phyloP scores from a whole-genome alignment of 2,113 vertebrate species.

The Etia nguti region DNA sequence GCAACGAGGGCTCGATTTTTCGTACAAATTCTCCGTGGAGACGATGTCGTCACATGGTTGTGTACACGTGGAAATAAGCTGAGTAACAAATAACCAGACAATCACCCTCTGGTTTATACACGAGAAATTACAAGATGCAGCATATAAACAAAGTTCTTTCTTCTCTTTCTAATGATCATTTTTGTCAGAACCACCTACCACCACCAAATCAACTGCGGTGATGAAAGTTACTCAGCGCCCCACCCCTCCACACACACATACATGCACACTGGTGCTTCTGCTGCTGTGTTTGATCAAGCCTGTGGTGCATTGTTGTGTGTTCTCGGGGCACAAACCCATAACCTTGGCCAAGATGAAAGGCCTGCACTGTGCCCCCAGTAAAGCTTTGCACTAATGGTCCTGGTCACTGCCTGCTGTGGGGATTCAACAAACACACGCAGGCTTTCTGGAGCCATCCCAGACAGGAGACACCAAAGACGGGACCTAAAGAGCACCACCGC shows the following conservation, averaged over 20 bases:
- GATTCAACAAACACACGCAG: slow-evolving; percentile 56
- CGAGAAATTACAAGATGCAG: slow-evolving; percentile 4
- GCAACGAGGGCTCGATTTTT: background rate
- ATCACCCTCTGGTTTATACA: background rate
- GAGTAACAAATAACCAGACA: background rate
- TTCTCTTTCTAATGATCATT: background rate
- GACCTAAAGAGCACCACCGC: background rate
- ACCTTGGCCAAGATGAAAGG: slow-evolving; percentile 68
- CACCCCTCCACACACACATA: background rate
- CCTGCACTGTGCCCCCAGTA: slow-evolving; percentile 40
- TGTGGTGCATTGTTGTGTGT: slow-evolving; percentile 43
- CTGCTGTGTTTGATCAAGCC: slow-evolving; percentile 51
- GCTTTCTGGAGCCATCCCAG: slow-evolving; percentile 51
- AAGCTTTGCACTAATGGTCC: slow-evolving; percentile 50
- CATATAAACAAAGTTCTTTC: background rate
- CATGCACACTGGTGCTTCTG: background rate
- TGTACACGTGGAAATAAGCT: background rate
- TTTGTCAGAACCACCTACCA: slow-evolving; percentile 9
- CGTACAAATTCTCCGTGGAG: background rate
- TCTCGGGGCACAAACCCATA: slow-evolving; percentile 56
- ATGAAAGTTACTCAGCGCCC: slow-evolving; percentile 34
- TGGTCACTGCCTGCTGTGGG: slow-evolving; percentile 37
- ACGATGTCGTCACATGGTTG: background rate
- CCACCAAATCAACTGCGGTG: slow-evolving; percentile 26
- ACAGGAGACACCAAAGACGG: background rate